phyloP scores from a whole-genome alignment of 2,888 invertebrate species.

The Idaea straminata region DNA sequence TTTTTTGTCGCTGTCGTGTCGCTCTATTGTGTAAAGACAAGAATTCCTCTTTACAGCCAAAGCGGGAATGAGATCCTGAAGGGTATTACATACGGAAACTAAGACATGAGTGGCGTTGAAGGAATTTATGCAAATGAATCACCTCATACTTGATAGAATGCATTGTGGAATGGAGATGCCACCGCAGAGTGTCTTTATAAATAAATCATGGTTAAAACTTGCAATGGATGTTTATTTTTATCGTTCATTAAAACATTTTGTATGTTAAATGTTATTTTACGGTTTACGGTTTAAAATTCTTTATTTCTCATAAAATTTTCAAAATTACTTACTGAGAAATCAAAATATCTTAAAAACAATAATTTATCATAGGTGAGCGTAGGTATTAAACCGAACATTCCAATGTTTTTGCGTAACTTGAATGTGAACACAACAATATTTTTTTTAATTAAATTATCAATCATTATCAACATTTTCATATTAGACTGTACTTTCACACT shows the following conservation, averaged over 20 bases:
- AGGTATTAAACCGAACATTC: too few relatives aligned
- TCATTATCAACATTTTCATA: too few relatives aligned
- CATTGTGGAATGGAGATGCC: constrained; percentile 19
- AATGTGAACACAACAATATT: too few relatives aligned
- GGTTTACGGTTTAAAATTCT: too few relatives aligned
- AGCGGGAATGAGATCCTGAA: constrained; percentile 23
- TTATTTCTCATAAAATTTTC: too few relatives aligned
- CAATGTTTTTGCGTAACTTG: too few relatives aligned
- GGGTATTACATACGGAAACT: constrained; percentile 30
- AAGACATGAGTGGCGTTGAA: constrained; percentile 21
- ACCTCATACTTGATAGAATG: constrained; percentile 30
- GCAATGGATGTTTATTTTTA: constrained; percentile 4
- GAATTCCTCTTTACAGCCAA: constrained; percentile 3
- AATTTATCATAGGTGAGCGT: too few relatives aligned
- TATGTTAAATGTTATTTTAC: too few relatives aligned
- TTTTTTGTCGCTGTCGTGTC: background rate
- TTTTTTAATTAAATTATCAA: too few relatives aligned
- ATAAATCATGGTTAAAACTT: constrained; percentile 14
- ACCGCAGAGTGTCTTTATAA: constrained; percentile 2
- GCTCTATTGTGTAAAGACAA: background rate
- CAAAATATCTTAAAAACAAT: too few relatives aligned
- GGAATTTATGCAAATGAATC: constrained; percentile 37
- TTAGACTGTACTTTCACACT: too few relatives aligned
- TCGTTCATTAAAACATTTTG: background rate
- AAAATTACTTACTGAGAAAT: too few relatives aligned